Base-by-base conservation (phyloP, 1,140 invertebrate species). In the Drosophila tropicalis region DNA sequence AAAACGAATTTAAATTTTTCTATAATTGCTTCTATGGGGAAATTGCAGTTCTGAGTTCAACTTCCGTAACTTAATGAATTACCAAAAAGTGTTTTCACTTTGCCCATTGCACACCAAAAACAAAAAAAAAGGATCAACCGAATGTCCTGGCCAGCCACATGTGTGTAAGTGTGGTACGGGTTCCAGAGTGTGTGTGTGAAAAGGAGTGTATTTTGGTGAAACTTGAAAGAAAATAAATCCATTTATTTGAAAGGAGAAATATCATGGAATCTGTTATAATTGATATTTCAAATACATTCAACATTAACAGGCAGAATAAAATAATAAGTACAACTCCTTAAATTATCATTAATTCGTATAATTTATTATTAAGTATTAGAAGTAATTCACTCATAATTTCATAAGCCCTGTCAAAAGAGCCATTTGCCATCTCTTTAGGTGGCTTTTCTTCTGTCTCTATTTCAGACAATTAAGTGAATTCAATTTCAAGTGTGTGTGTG, bases 41-140 rank as follows among this genome's bases (percentile, higher is more conserved):
- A 92, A 92, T 92, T 92, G 87, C 91, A 91, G 91, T 92, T 91
- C 90, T 90, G 87, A 92, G 91, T 92, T 91, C 87, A 92, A 92
- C 91, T 92, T 92, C 91, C 91, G 91, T 90, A 89, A 86, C 84
- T 91, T 90, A 92, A 92, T 92, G 91, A 92, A 92, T 92, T 91
- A 90, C 83, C 81, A 85, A 76, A 91, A 91, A 90, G 89, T 90
- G 83, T 85, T 91, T 90, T 81, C 79, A 51, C 44, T 86, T 90
- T 81, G 69, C 83, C 74, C 66, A 70, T 71, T 67, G 58, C 51
- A 39, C 57, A 63, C 9, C 34, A 36, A 39, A 39, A 39, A 13
- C 3, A 13, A 39, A 13, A 39, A 13, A 13, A 39, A 39, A 84
- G 79, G 67, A 51, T 51, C 44, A 51, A 51, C 72, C n/a, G 67